A percentile compares a stretch with the other conserved stretches of the same genome.
These are phyloP conservation scores for Enchytraeus crypticus DNA, from an alignment of 2,888 invertebrate species.

Conservation along the genomic window DNA sequence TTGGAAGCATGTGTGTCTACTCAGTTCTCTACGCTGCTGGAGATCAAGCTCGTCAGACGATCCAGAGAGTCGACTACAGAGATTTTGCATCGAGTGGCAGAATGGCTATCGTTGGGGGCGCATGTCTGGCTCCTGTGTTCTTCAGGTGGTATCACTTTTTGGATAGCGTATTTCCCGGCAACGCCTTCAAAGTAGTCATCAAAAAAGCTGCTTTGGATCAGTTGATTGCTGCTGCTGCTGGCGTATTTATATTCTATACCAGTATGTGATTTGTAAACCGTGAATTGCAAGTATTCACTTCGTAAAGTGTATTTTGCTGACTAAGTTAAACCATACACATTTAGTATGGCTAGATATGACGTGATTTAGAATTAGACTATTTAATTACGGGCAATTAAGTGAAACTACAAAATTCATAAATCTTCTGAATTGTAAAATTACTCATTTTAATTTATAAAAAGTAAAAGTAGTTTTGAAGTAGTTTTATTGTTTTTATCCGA, in stretches of 20 bases:
- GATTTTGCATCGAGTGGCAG: background rate
- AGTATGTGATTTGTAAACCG: no score
- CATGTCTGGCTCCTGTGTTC: background rate
- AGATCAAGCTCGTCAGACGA: background rate
- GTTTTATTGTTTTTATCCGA: no score
- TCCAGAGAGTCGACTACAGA: background rate
- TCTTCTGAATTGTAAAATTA: no score
- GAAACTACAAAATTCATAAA: no score
- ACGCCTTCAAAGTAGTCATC: background rate
- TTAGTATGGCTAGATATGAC: no score
- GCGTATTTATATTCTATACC: background rate
- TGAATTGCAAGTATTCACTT: no score
- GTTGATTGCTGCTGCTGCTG: background rate
- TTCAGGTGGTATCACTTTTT: background rate
- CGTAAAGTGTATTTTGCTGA: no score
- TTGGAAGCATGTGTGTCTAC: background rate
- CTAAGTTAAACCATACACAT: no score
- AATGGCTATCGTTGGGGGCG: background rate
- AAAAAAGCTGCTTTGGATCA: background rate
- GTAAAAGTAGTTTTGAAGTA: no score
- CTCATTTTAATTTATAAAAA: no score
- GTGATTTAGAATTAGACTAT: no score
- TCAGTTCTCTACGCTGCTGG: background rate
- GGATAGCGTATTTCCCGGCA: background rate
- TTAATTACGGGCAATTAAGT: no score